Evolutionary conservation across 2,888 invertebrate species (phyloP), one percentile per base, ranked within the genome.

Genomic region (Lydus trimaculatus): DNA sequence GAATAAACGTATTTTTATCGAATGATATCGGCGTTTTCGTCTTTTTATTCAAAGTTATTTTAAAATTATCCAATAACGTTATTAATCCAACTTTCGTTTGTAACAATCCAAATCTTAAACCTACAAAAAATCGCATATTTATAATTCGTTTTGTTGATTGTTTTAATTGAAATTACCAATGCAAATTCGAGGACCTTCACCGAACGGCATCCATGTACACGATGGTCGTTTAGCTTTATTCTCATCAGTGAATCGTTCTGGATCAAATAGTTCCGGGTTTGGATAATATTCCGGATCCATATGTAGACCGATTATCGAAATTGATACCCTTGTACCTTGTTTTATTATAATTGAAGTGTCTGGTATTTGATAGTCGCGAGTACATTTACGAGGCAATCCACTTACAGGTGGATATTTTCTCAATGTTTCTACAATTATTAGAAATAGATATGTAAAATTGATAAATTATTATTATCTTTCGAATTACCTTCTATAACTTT

Each of bases 401-500:
- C 17, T 6, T 1, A 48, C 17, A 7, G 48, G 20, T 48, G 48
- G 48, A 48, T 48, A 48, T 48, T 3, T 17, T 48, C 48, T 20
- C 9, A 48, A 9, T 5, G 48, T 48, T 48, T 48, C 48, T 48
- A n/a, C 0, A 48, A 48, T 48, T 48, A 17, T n/a, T 28, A 4
- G 2, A 4, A 43, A 15, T 36, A 15, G 1, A 1, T 15, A 9
- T 33, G 1, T 1, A 33, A 33, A 33, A 33, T 33, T 7, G 7
- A 11, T 33, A 7, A 33, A 1, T 8, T 33, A 33, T n/a, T n/a
- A n/a, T n/a, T n/a, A 33, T 11, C 4, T 7, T 43, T n/a, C 2
- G 0, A 43, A 17, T 43, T 7, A 79, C 78, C 78, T n/a, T 76
- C 58, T 25, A 88, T 77, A 8, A 87, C 85, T 75, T 85, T 84